Evolutionary conservation across 2,797 vertebrate genomes (phyloP).

Genomic region (Platyrinchus mystaceus): DNA sequence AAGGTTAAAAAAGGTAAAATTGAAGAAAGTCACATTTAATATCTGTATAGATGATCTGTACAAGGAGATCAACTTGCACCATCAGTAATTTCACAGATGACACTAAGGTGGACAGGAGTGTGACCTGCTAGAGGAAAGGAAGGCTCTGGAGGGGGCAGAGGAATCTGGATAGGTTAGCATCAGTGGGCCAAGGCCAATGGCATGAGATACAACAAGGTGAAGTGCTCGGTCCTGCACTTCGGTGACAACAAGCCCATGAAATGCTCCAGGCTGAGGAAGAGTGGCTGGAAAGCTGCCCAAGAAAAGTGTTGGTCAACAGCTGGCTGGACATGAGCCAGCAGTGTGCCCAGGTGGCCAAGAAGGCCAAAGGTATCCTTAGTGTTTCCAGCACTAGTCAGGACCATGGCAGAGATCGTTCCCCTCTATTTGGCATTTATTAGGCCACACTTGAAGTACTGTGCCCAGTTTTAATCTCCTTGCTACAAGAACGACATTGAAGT

Average conservation of each 20-base stretch:
- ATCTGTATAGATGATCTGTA: background rate
- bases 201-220: background rate
- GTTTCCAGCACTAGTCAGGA: background rate
- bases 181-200: background rate
- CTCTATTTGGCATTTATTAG: background rate
- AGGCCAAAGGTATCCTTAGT: background rate
- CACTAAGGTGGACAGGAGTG: background rate
- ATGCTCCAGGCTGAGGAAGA: background rate
- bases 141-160: background rate
- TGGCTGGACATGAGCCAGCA: background rate
- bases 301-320: background rate
- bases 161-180: background rate
- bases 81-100: background rate
- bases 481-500: background rate
- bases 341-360: background rate
- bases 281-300: background rate
- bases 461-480: background rate
- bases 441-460: background rate
- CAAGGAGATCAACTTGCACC: rapidly evolving
- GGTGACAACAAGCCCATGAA: background rate
- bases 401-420: background rate
- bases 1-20: background rate
- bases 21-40: background rate
- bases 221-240: background rate
- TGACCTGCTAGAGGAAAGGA: background rate